Conservation (phyloP, 2,113 vertebrate species). For the Casuarius casuarius region DNA sequence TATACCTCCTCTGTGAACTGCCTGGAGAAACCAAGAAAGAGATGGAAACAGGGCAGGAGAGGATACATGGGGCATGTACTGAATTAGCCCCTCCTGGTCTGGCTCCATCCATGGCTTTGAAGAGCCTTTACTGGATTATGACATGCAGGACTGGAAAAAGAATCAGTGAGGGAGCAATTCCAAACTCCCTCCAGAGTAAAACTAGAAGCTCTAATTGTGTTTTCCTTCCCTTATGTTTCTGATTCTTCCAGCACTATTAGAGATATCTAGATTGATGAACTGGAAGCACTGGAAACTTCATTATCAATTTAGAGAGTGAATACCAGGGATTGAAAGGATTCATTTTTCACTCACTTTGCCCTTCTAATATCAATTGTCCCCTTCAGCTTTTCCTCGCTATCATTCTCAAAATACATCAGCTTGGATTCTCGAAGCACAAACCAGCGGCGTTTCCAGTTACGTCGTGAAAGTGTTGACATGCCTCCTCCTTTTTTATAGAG, state of each 20-base stretch:
- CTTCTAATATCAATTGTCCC: constrained; percentile 90
- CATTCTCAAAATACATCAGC: constrained; percentile 94
- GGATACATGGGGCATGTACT: constrained; percentile 35
- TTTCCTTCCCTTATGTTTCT: neutral
- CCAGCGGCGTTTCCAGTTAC: constrained; percentile 96
- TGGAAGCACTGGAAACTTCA: neutral
- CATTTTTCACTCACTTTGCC: constrained; percentile 81
- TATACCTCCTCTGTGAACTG: constrained; percentile 13
- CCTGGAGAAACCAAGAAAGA: constrained; percentile 44
- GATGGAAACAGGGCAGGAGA: constrained; percentile 37
- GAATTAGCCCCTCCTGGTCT: constrained; percentile 52
- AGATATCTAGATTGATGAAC: neutral
- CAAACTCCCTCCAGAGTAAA: neutral
- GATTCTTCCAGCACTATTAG: neutral
- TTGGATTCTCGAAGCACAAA: constrained; percentile 90
- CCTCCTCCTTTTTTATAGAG: constrained; percentile 94
- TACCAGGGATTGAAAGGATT: neutral
- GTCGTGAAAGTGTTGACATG: constrained; percentile 89
- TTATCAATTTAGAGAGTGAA: neutral
- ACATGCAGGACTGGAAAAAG: constrained; percentile 22
- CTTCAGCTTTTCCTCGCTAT: constrained; percentile 92
- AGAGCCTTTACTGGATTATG: constrained; percentile 8
- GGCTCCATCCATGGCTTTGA: neutral
- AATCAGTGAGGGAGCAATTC: neutral
- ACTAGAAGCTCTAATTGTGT: neutral